phyloP scores from a whole-genome alignment of 2,797 vertebrate species.

The Labeo calbasu region DNA sequence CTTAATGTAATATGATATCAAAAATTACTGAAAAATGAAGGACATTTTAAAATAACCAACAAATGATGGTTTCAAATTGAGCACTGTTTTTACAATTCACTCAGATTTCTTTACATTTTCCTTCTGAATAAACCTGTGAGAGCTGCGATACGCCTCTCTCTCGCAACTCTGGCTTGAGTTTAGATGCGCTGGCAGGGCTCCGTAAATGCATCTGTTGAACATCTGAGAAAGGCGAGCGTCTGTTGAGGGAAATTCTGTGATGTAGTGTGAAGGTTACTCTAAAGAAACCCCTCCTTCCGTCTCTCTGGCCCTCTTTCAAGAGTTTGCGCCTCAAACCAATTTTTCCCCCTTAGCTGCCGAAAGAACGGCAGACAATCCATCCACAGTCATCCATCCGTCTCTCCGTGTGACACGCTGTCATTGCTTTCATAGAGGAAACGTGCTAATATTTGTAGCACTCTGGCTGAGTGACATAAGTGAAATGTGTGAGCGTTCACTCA shows the following conservation, averaged over 20 bases:
- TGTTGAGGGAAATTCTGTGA: conserved; percentile 39
- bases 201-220: conserved; percentile 29
- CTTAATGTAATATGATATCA: background rate
- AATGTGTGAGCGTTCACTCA: conserved; percentile 31
- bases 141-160: background rate
- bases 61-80: background rate
- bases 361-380: conserved; percentile 40
- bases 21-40: background rate
- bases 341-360: conserved; percentile 11
- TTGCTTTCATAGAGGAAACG: conserved; percentile 41
- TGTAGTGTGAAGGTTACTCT: conserved; percentile 35
- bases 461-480: conserved; percentile 45
- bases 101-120: background rate
- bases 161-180: conserved; percentile 3
- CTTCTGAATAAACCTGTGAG: background rate
- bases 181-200: background rate
- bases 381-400: conserved; percentile 38
- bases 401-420: conserved; percentile 43
- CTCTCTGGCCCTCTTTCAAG: conserved; percentile 25
- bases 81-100: background rate
- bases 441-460: conserved; percentile 43
- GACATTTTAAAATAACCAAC: background rate
- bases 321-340: conserved; percentile 36
- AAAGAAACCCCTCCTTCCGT: background rate
- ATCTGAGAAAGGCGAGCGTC: conserved; percentile 17